Evolutionary conservation across 2,888 invertebrate genomes (phyloP).

Genomic region (Erannis defoliaria): DNA sequence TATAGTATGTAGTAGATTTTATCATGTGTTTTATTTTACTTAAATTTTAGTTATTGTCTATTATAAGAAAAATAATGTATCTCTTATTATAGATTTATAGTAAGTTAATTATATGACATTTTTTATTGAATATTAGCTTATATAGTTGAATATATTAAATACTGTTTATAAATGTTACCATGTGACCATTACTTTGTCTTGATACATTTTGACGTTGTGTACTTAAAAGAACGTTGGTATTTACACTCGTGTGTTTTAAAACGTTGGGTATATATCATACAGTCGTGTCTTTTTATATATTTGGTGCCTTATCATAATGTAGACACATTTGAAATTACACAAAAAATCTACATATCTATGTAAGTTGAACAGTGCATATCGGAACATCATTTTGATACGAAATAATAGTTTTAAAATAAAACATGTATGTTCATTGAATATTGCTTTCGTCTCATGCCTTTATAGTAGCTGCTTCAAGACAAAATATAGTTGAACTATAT

Average conservation of each 20-base stretch:
- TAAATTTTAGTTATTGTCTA: slow-evolving; percentile 44
- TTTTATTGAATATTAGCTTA: slow-evolving; percentile 26
- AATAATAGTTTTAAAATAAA: no score
- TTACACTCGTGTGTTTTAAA: slow-evolving; percentile 8
- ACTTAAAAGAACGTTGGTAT: slow-evolving; percentile 23
- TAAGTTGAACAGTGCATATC: no score
- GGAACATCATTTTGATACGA: no score
- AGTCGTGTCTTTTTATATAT: slow-evolving; percentile 27
- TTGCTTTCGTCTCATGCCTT: no score
- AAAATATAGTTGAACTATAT: no score
- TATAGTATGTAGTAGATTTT: slow-evolving; percentile 59
- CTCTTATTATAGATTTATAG: slow-evolving; percentile 7
- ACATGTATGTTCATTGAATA: no score
- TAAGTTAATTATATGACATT: slow-evolving; percentile 36
- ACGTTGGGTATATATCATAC: no score
- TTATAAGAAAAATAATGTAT: slow-evolving; percentile 42
- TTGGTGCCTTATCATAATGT: slow-evolving; percentile 41
- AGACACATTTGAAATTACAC: background rate
- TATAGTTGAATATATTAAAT: slow-evolving; percentile 23
- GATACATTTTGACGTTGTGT: slow-evolving; percentile 41
- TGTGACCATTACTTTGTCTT: slow-evolving; percentile 7
- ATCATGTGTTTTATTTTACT: slow-evolving; percentile 55
- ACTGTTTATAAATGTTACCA: slow-evolving; percentile 31
- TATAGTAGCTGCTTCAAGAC: no score
- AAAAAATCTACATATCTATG: background rate